Conservation (phyloP, 2,113 vertebrate genomes). For the Psilopsiagon aurifrons region DNA sequence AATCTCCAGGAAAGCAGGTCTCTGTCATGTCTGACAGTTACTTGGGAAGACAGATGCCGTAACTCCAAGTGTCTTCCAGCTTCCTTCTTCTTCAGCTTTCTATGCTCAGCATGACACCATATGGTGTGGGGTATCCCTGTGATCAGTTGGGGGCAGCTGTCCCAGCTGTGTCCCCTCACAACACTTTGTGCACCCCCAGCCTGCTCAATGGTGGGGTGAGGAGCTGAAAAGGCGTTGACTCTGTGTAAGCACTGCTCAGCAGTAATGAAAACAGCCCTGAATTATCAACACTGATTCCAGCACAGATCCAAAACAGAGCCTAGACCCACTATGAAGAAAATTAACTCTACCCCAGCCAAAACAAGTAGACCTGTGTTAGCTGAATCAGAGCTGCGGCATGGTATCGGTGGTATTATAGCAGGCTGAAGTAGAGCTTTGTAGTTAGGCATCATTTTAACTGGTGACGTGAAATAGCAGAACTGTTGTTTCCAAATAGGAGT, state of each 20-base stretch:
- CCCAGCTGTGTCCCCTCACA: not conserved
- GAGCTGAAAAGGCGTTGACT: not conserved
- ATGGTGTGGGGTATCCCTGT: not conserved
- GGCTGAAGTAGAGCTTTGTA: not conserved
- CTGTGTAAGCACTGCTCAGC: not conserved
- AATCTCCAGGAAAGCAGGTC: not conserved
- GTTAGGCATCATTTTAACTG: not conserved
- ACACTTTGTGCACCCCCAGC: not conserved
- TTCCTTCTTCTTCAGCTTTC: not conserved
- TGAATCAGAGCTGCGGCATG: fast-evolving
- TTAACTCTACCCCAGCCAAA: not conserved
- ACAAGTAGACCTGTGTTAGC: not conserved
- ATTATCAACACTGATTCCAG: not conserved
- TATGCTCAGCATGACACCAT: not conserved
- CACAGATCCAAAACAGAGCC: not conserved
- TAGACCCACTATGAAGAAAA: not conserved
- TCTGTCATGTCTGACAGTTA: fast-evolving
- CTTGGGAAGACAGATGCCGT: not conserved
- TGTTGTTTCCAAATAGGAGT: fast-evolving
- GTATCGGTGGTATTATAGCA: not conserved
- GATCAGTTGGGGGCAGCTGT: not conserved
- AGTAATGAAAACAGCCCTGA: not conserved
- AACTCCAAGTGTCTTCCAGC: not conserved
- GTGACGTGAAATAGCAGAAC: not conserved
- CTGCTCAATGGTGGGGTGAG: not conserved